These are phyloP conservation scores for Geococcyx californianus DNA, from an alignment of 2,113 vertebrate species.

Conservation along the genomic window DNA sequence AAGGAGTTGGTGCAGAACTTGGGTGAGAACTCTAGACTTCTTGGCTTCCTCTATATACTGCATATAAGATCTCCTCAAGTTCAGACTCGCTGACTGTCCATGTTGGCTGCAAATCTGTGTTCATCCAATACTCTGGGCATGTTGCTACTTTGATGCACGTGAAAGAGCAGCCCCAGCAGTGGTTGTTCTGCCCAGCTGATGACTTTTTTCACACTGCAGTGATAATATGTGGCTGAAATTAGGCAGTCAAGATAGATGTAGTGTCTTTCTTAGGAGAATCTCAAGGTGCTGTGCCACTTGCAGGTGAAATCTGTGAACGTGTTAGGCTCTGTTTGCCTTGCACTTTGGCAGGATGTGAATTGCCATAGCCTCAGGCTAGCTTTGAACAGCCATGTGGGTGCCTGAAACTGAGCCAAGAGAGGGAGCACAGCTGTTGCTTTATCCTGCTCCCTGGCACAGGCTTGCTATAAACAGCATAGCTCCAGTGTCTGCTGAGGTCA, in stretches of 20 bases:
- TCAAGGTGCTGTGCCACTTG: not conserved
- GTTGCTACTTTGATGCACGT: rapidly evolving
- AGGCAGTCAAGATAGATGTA: not conserved
- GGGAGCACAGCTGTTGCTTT: not conserved
- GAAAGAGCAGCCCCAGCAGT: not conserved
- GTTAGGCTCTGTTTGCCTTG: not conserved
- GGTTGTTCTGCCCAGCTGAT: not conserved
- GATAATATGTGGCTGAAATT: not conserved
- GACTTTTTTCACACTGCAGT: not conserved
- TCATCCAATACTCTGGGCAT: rapidly evolving
- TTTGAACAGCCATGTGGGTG: not conserved
- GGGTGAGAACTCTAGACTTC: not conserved
- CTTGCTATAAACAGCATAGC: not conserved
- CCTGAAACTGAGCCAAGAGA: not conserved
- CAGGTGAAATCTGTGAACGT: not conserved
- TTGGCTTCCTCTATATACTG: not conserved
- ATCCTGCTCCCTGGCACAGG: not conserved
- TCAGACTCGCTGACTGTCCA: not conserved
- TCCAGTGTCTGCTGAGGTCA: not conserved
- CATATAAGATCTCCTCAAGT: not conserved
- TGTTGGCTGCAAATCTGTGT: not conserved
- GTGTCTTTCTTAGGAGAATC: not conserved
- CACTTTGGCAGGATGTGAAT: not conserved
- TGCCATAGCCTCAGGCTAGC: not conserved
- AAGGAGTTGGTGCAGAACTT: not conserved